phyloP scores from a whole-genome alignment of 2,888 invertebrate species.

The Rambutsinella grinnellia region DNA sequence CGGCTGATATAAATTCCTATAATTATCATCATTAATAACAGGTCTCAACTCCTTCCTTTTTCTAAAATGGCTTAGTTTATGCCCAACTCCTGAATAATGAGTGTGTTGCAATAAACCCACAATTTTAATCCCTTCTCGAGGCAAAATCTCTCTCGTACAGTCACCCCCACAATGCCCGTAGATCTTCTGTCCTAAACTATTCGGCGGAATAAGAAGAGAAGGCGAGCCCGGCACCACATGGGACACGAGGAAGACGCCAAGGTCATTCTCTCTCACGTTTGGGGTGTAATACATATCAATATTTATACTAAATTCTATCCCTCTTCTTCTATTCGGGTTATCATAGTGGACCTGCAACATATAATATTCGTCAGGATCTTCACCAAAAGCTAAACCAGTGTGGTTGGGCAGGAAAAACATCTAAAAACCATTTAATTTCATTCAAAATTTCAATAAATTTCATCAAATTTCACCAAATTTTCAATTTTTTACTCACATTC shows the following conservation, averaged over 20 bases:
- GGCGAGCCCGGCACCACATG: constrained; percentile 1
- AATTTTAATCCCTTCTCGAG: constrained; percentile 11
- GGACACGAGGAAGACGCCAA: background rate
- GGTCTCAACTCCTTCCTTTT: constrained; percentile 27
- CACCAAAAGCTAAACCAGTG: constrained; percentile 29
- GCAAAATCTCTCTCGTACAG: constrained; percentile 25
- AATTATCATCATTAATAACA: constrained; percentile 38
- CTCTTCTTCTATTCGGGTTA: constrained; percentile 25
- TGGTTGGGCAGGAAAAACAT: constrained; percentile 32
- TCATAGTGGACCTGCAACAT: constrained; percentile 40
- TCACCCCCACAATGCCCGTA: constrained; percentile 29
- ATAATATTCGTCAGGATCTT: constrained; percentile 23
- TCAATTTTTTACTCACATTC: constrained; percentile 14
- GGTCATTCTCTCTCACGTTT: constrained; percentile 5
- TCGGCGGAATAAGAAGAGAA: constrained; percentile 23
- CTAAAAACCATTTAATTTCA: too few species aligned
- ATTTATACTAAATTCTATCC: background rate
- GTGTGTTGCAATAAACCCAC: constrained; percentile 34
- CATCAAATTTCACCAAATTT: too few species aligned
- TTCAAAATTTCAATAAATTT: background rate
- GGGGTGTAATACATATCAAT: background rate
- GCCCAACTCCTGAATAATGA: constrained; percentile 20
- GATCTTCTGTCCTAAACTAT: background rate
- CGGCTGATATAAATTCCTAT: constrained; percentile 24
- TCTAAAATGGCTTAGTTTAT: constrained; percentile 30